These are phyloP conservation scores for Hydrozoanthus gracilis DNA, from an alignment of 92 coral and sea anemone species.

Conservation along the genomic window DNA sequence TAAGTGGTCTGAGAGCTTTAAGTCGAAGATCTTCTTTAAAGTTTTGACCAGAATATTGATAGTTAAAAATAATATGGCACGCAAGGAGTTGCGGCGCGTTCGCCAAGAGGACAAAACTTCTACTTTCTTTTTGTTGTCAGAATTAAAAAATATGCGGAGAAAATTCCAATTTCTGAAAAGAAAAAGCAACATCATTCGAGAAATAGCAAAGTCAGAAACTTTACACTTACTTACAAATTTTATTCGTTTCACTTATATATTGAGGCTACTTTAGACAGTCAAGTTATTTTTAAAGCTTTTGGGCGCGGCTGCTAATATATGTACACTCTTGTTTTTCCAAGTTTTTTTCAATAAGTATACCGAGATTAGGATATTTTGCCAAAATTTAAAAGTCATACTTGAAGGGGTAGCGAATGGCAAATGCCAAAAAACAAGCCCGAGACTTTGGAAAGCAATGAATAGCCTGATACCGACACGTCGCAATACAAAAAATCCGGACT, in stretches of 20 bases:
- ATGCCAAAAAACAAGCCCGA: not conserved
- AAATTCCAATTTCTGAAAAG: not conserved
- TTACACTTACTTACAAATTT: not conserved
- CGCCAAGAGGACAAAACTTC: not conserved
- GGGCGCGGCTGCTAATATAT: not conserved
- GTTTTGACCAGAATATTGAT: no score
- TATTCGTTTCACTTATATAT: not conserved
- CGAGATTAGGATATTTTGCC: not conserved
- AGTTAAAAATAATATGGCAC: no score
- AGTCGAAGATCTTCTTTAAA: no score
- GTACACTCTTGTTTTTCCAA: not conserved
- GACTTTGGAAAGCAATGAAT: no score
- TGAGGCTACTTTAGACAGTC: not conserved
- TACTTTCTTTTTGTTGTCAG: not conserved
- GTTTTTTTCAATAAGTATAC: not conserved
- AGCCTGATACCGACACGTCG: not conserved
- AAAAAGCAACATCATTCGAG: not conserved
- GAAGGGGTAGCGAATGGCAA: not conserved
- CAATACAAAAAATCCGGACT: not conserved
- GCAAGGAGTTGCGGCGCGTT: no score
- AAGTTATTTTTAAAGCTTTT: not conserved
- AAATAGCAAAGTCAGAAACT: not conserved
- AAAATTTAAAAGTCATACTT: not conserved
- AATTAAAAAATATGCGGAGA: not conserved
- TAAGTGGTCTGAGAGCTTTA: no score